Conservation (phyloP, 2,797 vertebrate genomes). For the Alca torda region DNA sequence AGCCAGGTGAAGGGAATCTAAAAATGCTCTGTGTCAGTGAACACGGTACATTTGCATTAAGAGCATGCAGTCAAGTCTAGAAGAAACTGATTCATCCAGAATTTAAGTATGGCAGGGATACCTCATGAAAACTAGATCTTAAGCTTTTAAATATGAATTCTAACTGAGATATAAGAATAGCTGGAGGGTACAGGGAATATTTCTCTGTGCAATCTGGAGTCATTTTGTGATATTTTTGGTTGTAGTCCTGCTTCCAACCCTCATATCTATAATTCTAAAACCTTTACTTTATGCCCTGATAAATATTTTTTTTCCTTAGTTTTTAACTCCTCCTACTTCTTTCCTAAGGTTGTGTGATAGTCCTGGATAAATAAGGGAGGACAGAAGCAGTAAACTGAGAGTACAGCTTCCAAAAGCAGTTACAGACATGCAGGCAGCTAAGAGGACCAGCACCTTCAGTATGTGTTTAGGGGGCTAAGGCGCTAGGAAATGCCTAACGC, state of each 20-base stretch:
- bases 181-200: neutral
- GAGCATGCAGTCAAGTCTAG: neutral
- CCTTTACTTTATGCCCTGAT: neutral
- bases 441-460: neutral
- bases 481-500: neutral
- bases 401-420: neutral
- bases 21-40: neutral
- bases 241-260: neutral
- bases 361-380: neutral
- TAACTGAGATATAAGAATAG: neutral
- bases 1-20: neutral
- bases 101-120: neutral
- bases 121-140: neutral
- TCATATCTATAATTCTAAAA: neutral
- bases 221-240: neutral
- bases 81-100: neutral
- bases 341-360: neutral
- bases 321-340: neutral
- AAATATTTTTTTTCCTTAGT: neutral
- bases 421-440: neutral
- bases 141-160: conserved; percentile 16
- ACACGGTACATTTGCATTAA: neutral
- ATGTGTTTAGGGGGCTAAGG: neutral
- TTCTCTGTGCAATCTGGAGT: neutral
- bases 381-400: neutral